Evolutionary conservation across 1,140 invertebrate genomes (phyloP), one percentile per base, ranked within the genome.

Genomic region (Psilanteris sp.): DNA sequence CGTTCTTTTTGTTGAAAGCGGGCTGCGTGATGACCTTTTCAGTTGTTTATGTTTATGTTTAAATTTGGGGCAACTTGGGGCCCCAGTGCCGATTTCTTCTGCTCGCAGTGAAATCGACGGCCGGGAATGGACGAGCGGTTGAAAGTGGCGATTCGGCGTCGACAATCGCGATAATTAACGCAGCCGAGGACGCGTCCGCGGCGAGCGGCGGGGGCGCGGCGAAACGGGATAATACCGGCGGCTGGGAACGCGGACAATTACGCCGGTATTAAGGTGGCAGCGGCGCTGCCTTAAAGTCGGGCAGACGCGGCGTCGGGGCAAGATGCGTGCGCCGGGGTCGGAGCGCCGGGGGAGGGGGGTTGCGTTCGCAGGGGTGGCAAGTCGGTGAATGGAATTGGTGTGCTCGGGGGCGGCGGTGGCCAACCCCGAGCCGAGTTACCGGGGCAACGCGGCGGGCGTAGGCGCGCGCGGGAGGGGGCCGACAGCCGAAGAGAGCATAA

Each of bases 391-490:
- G 84, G 83, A 85, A 80, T 78, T 74, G 75, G 77, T 66, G 78
- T 75, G 79, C 81, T 83, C 81, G 80, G 83, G 83, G 81, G 84
- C 79, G 80, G 82, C 77, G 77, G 82, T 79, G 82, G 84, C 85
- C 85, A 87, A 85, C 86, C 87, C 86, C 84, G 83, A 85, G 86
- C 80, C 71, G 79, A 78, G 86, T 88, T 87, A 85, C 86, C 86
- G 79, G 66, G 85, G 86, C 85, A 87, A 87, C 87, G 80, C 75
- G 84, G 80, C 81, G 84, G 85, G 85, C 83, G 84, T 83, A 86
- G 83, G 85, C 82, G 79, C 80, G 61, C 34, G 74, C 52, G 73
- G 66, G 70, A 72, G 48, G 72, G 26, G 20, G 46, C 48, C 57
- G 78, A 52, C 34, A 81, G 78, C 43, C 29, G 29, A 67, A 57